Conservation (phyloP, 2,888 invertebrate species). For the Tenthredo livida region DNA sequence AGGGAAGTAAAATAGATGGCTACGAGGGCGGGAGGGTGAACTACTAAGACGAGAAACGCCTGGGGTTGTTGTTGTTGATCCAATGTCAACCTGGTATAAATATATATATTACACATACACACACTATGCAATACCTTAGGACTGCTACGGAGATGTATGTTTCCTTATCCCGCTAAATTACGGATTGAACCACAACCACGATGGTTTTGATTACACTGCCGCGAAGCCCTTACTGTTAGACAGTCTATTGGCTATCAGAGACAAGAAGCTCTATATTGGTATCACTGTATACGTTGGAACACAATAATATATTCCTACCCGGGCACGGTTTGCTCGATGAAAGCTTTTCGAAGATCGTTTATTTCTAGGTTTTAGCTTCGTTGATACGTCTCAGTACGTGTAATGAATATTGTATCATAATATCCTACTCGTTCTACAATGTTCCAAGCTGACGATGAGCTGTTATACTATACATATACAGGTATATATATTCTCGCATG, state of each 20-base stretch:
- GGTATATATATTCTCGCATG: not conserved
- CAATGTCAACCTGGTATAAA: slow-evolving; percentile 11
- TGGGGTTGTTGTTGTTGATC: slow-evolving; percentile 30
- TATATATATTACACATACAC: not conserved
- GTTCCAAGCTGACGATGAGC: not conserved
- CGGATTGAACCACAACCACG: slow-evolving; percentile 19
- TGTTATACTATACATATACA: too few species aligned
- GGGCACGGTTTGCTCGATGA: not conserved
- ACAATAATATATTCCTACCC: slow-evolving; percentile 7
- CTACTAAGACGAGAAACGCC: not conserved
- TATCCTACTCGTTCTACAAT: not conserved
- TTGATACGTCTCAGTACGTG: not conserved
- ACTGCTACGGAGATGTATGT: slow-evolving; percentile 17
- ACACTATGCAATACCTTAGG: not conserved
- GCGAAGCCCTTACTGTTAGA: not conserved
- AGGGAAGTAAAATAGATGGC: slow-evolving; percentile 19
- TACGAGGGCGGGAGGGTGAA: not conserved
- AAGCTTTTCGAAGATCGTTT: not conserved
- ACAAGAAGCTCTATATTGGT: not conserved
- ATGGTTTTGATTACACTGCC: slow-evolving; percentile 39
- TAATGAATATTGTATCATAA: not conserved
- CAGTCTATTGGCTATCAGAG: not conserved
- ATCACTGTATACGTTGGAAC: not conserved
- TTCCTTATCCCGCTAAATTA: slow-evolving; percentile 34
- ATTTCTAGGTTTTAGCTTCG: not conserved